Conservation (phyloP, 35 echinoderm and acorn worm genomes). For the Chiridota heheva region DNA sequence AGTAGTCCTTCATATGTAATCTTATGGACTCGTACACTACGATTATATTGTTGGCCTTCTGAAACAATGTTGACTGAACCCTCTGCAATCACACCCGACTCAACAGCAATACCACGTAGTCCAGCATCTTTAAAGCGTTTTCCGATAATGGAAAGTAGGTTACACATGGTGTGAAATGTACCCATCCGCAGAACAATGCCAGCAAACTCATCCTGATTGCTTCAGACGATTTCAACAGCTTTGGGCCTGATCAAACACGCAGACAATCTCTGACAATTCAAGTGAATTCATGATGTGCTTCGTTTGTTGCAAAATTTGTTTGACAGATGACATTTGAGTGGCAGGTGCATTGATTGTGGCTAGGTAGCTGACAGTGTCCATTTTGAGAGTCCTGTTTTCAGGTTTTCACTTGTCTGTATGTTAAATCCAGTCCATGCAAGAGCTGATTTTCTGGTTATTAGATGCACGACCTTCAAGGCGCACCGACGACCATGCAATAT, state of each 20-base stretch:
- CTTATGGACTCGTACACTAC: neutral
- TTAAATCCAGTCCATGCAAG: slow-evolving; percentile 37
- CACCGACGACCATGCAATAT: neutral
- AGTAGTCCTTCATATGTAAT: slow-evolving; percentile 32
- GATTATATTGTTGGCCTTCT: slow-evolving; percentile 23
- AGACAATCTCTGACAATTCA: no score
- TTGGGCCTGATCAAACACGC: neutral
- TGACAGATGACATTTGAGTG: no score
- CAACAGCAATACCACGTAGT: slow-evolving; percentile 16
- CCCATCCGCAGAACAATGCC: slow-evolving; percentile 19
- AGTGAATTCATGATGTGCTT: no score
- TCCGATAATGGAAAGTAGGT: slow-evolving; percentile 35
- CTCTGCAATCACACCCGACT: slow-evolving; percentile 28
- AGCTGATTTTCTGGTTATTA: neutral
- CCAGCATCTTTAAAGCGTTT: slow-evolving; percentile 51
- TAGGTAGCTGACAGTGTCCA: neutral
- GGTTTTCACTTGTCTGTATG: neutral
- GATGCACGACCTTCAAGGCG: neutral
- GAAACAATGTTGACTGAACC: slow-evolving; percentile 26
- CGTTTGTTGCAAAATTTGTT: no score
- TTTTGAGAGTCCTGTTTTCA: neutral
- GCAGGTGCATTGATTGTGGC: slow-evolving; percentile 5
- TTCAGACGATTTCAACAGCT: neutral
- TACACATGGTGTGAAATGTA: slow-evolving; percentile 15
- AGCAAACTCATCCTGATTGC: neutral